phyloP scores from a whole-genome alignment of 2,888 invertebrate genomes.

The Heliconius aoede region DNA sequence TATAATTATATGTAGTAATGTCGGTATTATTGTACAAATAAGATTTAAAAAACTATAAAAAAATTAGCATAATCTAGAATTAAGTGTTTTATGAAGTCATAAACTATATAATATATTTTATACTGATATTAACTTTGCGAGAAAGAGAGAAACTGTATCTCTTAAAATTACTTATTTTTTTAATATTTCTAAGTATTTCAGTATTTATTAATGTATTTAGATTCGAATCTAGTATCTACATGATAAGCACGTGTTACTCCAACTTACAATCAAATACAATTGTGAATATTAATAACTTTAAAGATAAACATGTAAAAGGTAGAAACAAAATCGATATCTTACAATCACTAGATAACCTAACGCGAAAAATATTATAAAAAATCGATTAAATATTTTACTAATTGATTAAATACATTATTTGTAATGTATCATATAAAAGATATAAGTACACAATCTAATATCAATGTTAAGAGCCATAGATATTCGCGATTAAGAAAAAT shows the following conservation, averaged over 20 bases:
- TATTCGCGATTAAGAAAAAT: constrained; percentile 1
- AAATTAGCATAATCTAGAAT: background rate
- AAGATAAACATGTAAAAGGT: constrained; percentile 15
- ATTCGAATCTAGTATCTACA: background rate
- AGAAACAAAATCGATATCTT: constrained; percentile 25
- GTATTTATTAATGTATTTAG: background rate
- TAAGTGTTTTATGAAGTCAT: background rate
- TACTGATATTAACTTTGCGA: background rate
- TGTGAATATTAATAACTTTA: constrained; percentile 2
- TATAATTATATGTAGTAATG: too few relatives aligned
- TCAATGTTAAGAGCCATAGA: constrained; percentile 14
- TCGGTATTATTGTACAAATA: background rate
- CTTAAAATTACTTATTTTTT: background rate
- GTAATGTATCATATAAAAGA: constrained; percentile 34
- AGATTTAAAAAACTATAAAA: background rate
- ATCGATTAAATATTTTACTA: constrained; percentile 25
- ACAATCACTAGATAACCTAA: constrained; percentile 22
- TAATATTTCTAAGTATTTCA: background rate
- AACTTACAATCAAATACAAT: background rate
- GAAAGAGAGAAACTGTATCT: background rate
- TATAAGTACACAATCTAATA: constrained; percentile 38
- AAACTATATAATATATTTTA: background rate
- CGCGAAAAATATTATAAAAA: constrained; percentile 24
- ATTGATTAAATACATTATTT: constrained; percentile 10
- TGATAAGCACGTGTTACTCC: constrained; percentile 1